These are phyloP conservation scores for Apis dorsata DNA, from an alignment of 1,140 invertebrate species.

Conservation along the genomic window DNA sequence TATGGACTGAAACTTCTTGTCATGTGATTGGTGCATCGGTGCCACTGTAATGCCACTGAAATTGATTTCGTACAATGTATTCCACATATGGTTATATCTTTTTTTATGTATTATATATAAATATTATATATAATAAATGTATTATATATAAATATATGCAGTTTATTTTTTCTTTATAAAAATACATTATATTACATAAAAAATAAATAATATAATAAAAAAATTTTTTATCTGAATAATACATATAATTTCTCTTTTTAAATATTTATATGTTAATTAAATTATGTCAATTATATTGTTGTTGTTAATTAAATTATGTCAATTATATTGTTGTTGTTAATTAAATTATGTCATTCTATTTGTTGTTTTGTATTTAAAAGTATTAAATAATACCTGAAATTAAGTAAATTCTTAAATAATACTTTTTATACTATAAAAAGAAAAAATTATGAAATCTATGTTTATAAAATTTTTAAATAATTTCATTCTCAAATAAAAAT, in stretches of 20 bases:
- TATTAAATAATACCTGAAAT: too few species aligned
- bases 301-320: too few species aligned
- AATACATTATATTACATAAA: too few species aligned
- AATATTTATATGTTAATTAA: too few species aligned
- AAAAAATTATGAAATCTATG: conserved; percentile 85
- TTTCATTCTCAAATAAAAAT: conserved; percentile 82
- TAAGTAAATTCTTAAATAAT: not conserved
- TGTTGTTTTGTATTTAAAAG: too few species aligned
- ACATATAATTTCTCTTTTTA: not conserved
- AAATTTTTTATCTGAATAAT: not conserved
- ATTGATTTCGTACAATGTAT: conserved; percentile 20
- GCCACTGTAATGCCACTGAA: not conserved
- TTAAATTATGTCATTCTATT: too few species aligned
- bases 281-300: too few species aligned
- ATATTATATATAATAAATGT: too few species aligned
- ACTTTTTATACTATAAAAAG: not conserved
- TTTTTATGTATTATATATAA: not conserved
- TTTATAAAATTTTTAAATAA: conserved; percentile 82
- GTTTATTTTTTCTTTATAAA: too few species aligned
- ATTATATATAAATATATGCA: too few species aligned
- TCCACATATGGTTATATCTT: not conserved
- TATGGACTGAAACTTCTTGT: not conserved
- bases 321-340: too few species aligned
- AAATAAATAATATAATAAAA: too few species aligned
- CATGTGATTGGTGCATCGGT: not conserved